A percentile compares a stretch with the other conserved stretches of the same genome.
Evolutionary conservation across 1,140 invertebrate species (phyloP).

Genomic region (Ceratina australensis): DNA sequence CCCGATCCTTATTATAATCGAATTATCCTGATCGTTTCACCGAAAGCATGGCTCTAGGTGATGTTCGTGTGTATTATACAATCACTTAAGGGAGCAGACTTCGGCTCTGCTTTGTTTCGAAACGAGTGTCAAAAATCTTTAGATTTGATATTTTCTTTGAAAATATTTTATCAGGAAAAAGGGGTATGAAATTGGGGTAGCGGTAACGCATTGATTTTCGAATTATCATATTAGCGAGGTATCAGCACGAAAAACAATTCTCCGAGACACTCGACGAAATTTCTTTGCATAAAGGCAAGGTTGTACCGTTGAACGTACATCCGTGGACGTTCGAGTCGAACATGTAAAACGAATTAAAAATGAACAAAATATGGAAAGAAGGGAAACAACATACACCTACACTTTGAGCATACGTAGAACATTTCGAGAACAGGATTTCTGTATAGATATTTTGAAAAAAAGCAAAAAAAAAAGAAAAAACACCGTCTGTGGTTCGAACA

Average conservation of each 20-base stretch:
- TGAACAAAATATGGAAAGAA: neutral
- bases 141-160: slow-evolving; percentile 28
- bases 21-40: neutral
- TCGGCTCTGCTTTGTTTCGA: neutral
- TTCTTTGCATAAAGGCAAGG: slow-evolving; percentile 29
- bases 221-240: neutral
- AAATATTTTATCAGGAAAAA: slow-evolving; percentile 7
- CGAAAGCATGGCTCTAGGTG: neutral
- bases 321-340: slow-evolving; percentile 3
- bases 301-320: slow-evolving; percentile 15
- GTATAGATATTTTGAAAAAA: slow-evolving; percentile 7
- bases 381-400: neutral
- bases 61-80: neutral
- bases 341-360: neutral
- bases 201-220: neutral
- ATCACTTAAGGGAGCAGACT: neutral
- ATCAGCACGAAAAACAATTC: neutral
- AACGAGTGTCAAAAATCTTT: neutral
- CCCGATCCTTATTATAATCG: neutral
- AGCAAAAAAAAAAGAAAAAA: neutral
- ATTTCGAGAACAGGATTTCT: slow-evolving; percentile 12
- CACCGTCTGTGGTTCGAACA: slow-evolving; percentile 31
- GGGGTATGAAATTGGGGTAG: neutral
- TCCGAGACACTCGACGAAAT: neutral
- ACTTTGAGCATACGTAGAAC: neutral